Conservation (phyloP, 2,888 invertebrate species). For the Zelleria hepariella region DNA sequence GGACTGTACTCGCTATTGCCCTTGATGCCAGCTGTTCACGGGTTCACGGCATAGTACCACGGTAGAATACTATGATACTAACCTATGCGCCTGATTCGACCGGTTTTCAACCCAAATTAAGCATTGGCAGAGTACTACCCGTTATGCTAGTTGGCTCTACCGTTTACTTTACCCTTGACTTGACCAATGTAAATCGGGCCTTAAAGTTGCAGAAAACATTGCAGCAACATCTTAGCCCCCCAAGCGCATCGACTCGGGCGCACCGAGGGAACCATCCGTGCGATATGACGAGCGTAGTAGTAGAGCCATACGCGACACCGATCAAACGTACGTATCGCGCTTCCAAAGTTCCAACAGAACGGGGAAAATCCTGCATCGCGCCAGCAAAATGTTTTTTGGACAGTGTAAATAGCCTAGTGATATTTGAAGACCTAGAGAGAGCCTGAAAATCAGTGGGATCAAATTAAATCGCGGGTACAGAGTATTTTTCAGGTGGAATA, state of each 20-base stretch:
- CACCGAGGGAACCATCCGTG: neutral
- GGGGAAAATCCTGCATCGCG: neutral
- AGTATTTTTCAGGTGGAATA: neutral
- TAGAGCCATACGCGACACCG: neutral
- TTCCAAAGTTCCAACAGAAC: neutral
- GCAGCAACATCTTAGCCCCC: neutral
- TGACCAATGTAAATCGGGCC: neutral
- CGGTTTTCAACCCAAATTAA: too few species aligned
- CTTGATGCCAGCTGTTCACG: too few species aligned
- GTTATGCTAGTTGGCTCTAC: too few species aligned
- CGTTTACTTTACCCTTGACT: neutral
- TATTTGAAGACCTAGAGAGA: too few species aligned
- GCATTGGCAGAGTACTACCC: too few species aligned
- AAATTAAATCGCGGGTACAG: too few species aligned
- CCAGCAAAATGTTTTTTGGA: neutral
- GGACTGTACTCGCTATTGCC: too few species aligned
- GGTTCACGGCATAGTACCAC: too few species aligned
- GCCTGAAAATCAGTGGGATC: too few species aligned
- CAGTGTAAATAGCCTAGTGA: neutral
- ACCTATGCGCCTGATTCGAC: too few species aligned
- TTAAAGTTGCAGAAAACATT: neutral
- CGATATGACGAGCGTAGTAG: slow-evolving; percentile 1
- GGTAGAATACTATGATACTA: too few species aligned
- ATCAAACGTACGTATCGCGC: neutral
- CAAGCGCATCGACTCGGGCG: neutral